Evolutionary conservation across 2,888 invertebrate species (phyloP).

Genomic region (Neoascia interrupta): DNA sequence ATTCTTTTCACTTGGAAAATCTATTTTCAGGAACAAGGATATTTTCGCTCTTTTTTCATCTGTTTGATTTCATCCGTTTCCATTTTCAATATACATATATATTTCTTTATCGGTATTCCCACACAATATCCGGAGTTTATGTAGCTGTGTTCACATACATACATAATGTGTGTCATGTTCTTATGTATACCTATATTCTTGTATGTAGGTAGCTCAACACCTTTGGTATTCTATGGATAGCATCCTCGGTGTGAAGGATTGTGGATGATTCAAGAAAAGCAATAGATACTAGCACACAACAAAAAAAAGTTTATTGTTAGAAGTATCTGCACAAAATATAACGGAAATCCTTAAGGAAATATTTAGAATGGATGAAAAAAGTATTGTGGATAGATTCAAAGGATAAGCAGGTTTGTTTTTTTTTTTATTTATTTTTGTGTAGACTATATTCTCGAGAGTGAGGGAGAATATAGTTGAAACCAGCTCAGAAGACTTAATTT

Average conservation of each 20-base stretch:
- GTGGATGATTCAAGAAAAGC: neutral
- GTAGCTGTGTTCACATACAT: slow-evolving; percentile 4
- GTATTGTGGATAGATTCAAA: slow-evolving; percentile 32
- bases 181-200: slow-evolving; percentile 3
- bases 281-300: too few species aligned
- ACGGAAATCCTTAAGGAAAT: slow-evolving; percentile 54
- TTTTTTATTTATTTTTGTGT: too few species aligned
- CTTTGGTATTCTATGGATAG: slow-evolving; percentile 16
- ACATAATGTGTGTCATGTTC: slow-evolving; percentile 11
- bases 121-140: slow-evolving; percentile 55
- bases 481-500: too few species aligned
- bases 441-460: too few species aligned
- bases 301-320: too few species aligned
- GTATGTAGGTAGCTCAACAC: slow-evolving; percentile 13
- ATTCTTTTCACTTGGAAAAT: slow-evolving; percentile 56
- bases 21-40: slow-evolving; percentile 45
- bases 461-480: too few species aligned
- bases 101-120: slow-evolving; percentile 60
- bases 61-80: slow-evolving; percentile 39
- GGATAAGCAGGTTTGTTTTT: slow-evolving; percentile 15
- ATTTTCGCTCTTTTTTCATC: slow-evolving; percentile 16
- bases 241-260: slow-evolving; percentile 34
- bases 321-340: too few species aligned
- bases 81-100: slow-evolving; percentile 18
- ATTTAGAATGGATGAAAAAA: slow-evolving; percentile 48